Conservation (phyloP, 2,888 invertebrate genomes). For the Dryobotodes eremita region DNA sequence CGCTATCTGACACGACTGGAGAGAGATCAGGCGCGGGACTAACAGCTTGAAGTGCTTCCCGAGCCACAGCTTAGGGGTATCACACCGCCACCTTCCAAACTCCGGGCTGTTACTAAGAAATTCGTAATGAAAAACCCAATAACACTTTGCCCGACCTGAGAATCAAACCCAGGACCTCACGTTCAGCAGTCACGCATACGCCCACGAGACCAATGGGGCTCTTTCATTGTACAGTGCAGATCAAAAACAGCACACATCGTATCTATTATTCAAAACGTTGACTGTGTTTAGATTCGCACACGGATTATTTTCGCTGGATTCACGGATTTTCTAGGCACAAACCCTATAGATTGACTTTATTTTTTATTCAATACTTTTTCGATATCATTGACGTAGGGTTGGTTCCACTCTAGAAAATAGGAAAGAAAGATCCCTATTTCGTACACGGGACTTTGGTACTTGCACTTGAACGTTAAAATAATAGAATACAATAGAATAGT, state of each 20-base stretch:
- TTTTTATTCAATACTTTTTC: slow-evolving; percentile 33
- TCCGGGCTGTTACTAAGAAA: no score
- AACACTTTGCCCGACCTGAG: no score
- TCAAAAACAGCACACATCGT: slow-evolving; percentile 49
- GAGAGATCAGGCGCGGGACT: no score
- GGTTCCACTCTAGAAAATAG: background rate
- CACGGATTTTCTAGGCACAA: slow-evolving; percentile 43
- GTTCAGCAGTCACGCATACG: no score
- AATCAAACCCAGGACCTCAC: no score
- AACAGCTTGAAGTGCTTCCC: no score
- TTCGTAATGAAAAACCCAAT: no score
- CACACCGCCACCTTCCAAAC: no score
- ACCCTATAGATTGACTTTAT: slow-evolving; percentile 48
- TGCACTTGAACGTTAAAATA: background rate
- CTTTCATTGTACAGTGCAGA: slow-evolving; percentile 16
- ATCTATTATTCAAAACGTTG: slow-evolving; percentile 67
- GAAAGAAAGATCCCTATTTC: background rate
- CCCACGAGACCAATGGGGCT: no score
- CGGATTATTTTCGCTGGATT: slow-evolving; percentile 57
- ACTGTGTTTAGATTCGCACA: slow-evolving; percentile 58
- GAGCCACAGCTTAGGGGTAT: no score
- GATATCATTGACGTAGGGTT: slow-evolving; percentile 24
- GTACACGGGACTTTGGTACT: background rate
- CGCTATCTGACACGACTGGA: no score
- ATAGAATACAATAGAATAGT: no score